Evolutionary conservation across 37 sponge, comb jelly and placozoan genomes (phyloP).

Genomic region (Lycopodina hypogea): DNA sequence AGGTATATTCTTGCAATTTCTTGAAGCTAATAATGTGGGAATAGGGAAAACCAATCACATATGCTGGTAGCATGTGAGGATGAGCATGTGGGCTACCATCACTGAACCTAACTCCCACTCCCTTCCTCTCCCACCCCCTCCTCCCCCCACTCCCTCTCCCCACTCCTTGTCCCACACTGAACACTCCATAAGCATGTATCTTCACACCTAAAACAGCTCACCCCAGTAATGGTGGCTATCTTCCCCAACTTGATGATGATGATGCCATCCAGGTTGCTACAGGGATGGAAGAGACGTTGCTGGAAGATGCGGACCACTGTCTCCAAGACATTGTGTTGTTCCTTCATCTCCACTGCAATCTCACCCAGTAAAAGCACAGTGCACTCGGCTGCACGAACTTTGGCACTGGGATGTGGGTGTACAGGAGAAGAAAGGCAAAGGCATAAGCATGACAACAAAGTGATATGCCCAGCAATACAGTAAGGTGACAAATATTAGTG

Average conservation of each 20-base stretch:
- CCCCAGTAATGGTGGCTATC: slow-evolving; percentile 55
- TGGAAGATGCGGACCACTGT: slow-evolving; percentile 31
- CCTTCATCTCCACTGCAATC: slow-evolving; percentile 30
- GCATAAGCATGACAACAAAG: neutral
- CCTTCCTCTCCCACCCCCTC: slow-evolving; percentile 41
- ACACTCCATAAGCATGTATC: neutral
- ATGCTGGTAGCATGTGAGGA: too few species aligned
- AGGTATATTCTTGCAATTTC: too few species aligned
- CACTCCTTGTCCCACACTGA: too few species aligned
- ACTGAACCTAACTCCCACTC: too few species aligned
- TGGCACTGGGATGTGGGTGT: slow-evolving; percentile 4
- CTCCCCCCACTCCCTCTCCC: neutral
- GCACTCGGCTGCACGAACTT: slow-evolving; percentile 37
- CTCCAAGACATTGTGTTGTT: slow-evolving; percentile 12
- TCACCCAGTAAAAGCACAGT: slow-evolving; percentile 57
- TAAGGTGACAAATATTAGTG: too few species aligned
- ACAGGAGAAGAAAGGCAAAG: neutral
- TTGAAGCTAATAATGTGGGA: too few species aligned
- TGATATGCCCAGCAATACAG: too few species aligned
- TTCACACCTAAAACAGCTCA: neutral
- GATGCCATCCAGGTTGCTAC: slow-evolving; percentile 39
- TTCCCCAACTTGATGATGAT: slow-evolving; percentile 55
- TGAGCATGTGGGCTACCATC: too few species aligned
- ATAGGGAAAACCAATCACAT: too few species aligned
- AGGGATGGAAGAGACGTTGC: slow-evolving; percentile 59